Base-by-base conservation (phyloP, 2,888 invertebrate species). In the Gonocerus acuteangulatus region DNA sequence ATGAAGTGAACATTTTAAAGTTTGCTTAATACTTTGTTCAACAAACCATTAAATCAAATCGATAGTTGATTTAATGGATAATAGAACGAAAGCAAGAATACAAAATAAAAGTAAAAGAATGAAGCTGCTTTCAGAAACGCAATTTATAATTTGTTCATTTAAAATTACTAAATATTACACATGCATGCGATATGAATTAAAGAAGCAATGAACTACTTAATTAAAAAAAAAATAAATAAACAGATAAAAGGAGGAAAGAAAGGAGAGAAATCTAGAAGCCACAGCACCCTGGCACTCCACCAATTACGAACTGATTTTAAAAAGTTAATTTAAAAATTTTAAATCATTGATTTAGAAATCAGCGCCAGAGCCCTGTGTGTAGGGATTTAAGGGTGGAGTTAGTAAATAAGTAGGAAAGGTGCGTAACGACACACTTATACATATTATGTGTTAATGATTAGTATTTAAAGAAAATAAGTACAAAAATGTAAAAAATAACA, bases 401-500 rank as follows among this genome's bases (percentile, higher is more conserved):
- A 54, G 54, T 54, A 39, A 39, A 16, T 22, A 54, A 42, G 39
- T 21, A 21, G 42, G 36, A 54, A 42, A 22, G 54, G 54, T 54
- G 54, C 42, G 54, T 22, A 21, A 54, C 54, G 42, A 54, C 54
- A 54, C 54, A 42, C 52, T 36, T 39, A 52, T 19, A 51, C 22
- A 54, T 36, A 54, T 27, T 16, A 45, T 18, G 57, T 45, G 57
- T 57, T 57, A 47, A 47, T 45, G 47, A 45, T 57, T 47, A 57
- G 27, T 45, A 47, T 15, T 23, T 27, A 47, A 57, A 47, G 44
- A 19, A 45, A 57, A 27, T 23, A 45, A 57, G 23, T 47, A 57
- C 27, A 45, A 36, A 57, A 57, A 44, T 2, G 32, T 45, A 45
- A 56, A 21, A 56, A 22, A 42, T 57, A 63, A 89, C 89, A 82